Evolutionary conservation across 2,113 vertebrate genomes (phyloP).

Genomic region (Brachirus orientalis): DNA sequence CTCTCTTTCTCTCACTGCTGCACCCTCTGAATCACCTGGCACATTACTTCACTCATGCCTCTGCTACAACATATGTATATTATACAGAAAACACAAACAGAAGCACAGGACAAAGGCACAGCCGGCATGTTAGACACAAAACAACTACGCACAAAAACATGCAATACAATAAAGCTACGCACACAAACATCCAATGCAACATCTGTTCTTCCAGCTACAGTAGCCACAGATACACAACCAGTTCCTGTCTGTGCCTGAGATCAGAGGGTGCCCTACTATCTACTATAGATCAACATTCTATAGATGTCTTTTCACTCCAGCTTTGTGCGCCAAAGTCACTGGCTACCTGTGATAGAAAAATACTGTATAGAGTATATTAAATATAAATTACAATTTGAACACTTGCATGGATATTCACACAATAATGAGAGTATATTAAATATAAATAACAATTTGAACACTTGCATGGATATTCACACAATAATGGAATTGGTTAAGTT

Average conservation of each 20-base stretch:
- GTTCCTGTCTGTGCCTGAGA: constrained; percentile 61
- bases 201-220: neutral
- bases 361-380: neutral
- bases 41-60: constrained; percentile 14
- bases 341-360: constrained; percentile 8
- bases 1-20: constrained; percentile 63
- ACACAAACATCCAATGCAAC: neutral
- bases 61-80: neutral
- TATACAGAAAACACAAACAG: constrained; percentile 1
- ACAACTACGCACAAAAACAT: neutral
- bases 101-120: neutral
- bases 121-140: constrained; percentile 5
- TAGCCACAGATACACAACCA: constrained; percentile 11
- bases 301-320: constrained; percentile 84
- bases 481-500: too few relatives aligned
- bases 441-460: too few relatives aligned
- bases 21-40: constrained; percentile 79
- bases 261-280: constrained; percentile 84
- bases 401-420: constrained; percentile 24
- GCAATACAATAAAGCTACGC: too few relatives aligned
- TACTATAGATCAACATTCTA: constrained; percentile 83
- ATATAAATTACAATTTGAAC: constrained; percentile 16
- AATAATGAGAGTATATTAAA: too few relatives aligned
- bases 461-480: too few relatives aligned
- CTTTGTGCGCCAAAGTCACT: constrained; percentile 15